Evolutionary conservation across 2,797 vertebrate species (phyloP), one percentile per base, ranked within the genome.

Genomic region (Capromys pilorides): DNA sequence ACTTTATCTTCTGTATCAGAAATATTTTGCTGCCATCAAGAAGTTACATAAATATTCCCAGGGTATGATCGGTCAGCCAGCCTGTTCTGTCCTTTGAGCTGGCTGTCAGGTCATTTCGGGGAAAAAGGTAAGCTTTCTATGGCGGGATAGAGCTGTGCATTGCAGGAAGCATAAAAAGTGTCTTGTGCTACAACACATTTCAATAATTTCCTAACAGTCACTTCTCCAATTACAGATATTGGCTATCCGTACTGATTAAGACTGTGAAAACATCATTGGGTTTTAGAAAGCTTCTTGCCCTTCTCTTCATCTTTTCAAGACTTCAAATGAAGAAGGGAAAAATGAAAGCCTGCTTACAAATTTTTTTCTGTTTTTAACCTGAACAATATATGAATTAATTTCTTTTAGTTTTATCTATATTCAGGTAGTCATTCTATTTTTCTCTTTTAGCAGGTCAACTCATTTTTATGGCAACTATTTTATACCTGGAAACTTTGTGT

Each of bases 21-120:
- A 94, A 89, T 82, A 84, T 93, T 97, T 96, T 78, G 93, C 67
- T 96, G 86, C 49, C 93, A 92, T 97, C 82, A 71, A 80, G 88
- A 90, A 93, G 86, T 97, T 93, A 94, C 90, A 97, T 95, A 95
- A 87, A 90, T 97, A 94, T 96, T 97, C 95, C 88, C 9, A 16
- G 91, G 88, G 61, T 21, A 21, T 54, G 66, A 96, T 96, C 90
- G 75, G 22, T 90, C 83, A 95, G 80, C 71, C 75, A 88, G 28
- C 41, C 66, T 64, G 45, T 90, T 69, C 7, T 78, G 67, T 92
- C 36, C 95, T 96, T 96, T 96, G 57, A 62, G 49, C 49, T 90
- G 67, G 84, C 64, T 91, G 39, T 26, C 91, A 18, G 80, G 66
- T 24, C 12, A 6, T 95, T 79, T 97, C 69, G 61, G 54, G 66